Percentiles rank a stretch among this genome's conserved stretches.
Evolutionary conservation across 2,113 vertebrate species (phyloP).

Genomic region (Cyphomyrus discorhynchus): DNA sequence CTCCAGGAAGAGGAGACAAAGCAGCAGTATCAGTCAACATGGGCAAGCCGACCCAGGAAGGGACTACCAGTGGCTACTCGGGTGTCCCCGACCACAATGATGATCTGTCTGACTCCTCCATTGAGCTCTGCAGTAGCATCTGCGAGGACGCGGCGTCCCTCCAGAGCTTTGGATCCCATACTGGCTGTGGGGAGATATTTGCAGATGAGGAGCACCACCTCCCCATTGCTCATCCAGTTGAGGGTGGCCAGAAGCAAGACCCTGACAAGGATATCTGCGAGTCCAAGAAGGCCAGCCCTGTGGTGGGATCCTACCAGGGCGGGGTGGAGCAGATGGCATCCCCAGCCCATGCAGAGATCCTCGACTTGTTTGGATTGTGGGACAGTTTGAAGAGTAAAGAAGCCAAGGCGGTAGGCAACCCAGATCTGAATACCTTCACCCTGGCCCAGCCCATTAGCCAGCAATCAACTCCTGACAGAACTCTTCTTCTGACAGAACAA

Average conservation of each 20-base stretch:
- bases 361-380: slow-evolving; percentile 68
- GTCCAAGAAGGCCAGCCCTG: slow-evolving; percentile 42
- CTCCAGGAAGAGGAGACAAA: slow-evolving; percentile 18
- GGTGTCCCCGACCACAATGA: slow-evolving; percentile 58
- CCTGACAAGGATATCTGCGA: slow-evolving; percentile 28
- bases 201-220: slow-evolving; percentile 64
- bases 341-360: slow-evolving; percentile 57
- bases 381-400: slow-evolving; percentile 59
- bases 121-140: slow-evolving; percentile 56
- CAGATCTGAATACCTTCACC: slow-evolving; percentile 19
- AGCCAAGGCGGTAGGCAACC: slow-evolving; percentile 30
- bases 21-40: slow-evolving; percentile 24
- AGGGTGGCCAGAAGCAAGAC: slow-evolving; percentile 48
- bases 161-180: slow-evolving; percentile 79
- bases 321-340: slow-evolving; percentile 66
- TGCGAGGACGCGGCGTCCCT: slow-evolving; percentile 72
- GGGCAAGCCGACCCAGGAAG: slow-evolving; percentile 44
- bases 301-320: slow-evolving; percentile 57
- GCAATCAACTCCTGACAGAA: slow-evolving; percentile 20
- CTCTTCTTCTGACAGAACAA: slow-evolving; percentile 42
- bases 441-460: slow-evolving; percentile 27
- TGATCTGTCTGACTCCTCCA: slow-evolving; percentile 61
- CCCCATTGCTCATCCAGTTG: slow-evolving; percentile 48
- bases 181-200: slow-evolving; percentile 80
- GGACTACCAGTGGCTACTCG: slow-evolving; percentile 37